Percentiles rank a stretch among this genome's conserved stretches.
Evolutionary conservation across 92 coral and sea anemone species (phyloP).

Genomic region (Parazoanthus atlanticus): DNA sequence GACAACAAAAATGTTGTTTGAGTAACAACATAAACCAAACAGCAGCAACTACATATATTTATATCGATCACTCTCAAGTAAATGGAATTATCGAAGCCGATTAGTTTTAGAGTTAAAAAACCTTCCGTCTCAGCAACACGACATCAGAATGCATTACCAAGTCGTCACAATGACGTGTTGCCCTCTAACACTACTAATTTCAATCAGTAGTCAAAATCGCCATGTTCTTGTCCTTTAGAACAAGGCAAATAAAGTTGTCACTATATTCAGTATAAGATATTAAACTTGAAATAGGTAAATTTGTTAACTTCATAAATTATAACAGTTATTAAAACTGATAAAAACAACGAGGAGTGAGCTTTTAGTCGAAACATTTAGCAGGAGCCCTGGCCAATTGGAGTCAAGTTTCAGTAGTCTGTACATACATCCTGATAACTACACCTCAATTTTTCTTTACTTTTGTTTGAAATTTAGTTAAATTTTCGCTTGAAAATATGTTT

Average conservation of each 20-base stretch:
- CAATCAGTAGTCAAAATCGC: neutral
- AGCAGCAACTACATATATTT: neutral
- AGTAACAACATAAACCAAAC: neutral
- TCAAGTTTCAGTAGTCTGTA: neutral
- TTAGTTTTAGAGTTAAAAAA: neutral
- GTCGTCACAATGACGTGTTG: neutral
- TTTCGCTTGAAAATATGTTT: neutral
- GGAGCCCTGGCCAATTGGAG: neutral
- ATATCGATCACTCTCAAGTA: neutral
- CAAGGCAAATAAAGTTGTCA: too few relatives aligned
- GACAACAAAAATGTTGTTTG: neutral
- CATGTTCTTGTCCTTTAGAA: too few relatives aligned
- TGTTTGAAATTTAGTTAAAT: neutral
- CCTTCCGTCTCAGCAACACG: neutral
- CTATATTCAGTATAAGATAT: neutral
- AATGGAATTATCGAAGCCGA: slow-evolving; percentile 1
- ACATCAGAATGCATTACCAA: neutral
- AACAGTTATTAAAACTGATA: too few relatives aligned
- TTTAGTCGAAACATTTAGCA: neutral
- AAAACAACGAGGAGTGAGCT: neutral
- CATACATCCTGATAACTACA: neutral
- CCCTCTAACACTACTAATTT: neutral
- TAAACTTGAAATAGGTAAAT: neutral
- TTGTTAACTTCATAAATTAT: neutral
- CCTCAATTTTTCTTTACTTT: too few relatives aligned